These are phyloP conservation scores for Archegozetes longisetosus DNA, from an alignment of 1,140 invertebrate genomes.

Conservation along the genomic window DNA sequence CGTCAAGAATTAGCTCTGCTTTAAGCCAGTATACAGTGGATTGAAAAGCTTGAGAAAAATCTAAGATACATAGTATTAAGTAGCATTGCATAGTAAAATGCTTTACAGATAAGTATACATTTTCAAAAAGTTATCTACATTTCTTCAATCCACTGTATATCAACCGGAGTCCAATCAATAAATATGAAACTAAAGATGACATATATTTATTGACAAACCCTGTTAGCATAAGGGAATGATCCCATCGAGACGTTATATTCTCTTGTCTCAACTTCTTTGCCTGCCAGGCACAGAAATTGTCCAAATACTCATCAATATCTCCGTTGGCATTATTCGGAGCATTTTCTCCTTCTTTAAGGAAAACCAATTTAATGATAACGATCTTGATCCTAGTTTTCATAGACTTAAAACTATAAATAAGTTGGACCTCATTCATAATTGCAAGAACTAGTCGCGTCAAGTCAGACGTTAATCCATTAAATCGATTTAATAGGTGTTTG, in stretches of 20 bases:
- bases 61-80: too few species aligned
- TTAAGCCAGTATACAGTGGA: too few species aligned
- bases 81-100: too few species aligned
- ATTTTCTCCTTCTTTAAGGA: conserved; percentile 15
- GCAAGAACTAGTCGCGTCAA: conserved; percentile 25
- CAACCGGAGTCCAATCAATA: too few species aligned
- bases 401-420: conserved; percentile 22
- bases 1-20: too few species aligned
- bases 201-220: conserved; percentile 27
- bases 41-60: too few species aligned
- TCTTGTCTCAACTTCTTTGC: conserved; percentile 1
- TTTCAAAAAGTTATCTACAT: too few species aligned
- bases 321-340: conserved; percentile 22
- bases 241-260: conserved; percentile 32
- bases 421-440: conserved; percentile 23
- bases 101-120: too few species aligned
- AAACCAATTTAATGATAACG: conserved; percentile 21
- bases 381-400: conserved; percentile 22
- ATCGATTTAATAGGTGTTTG: conserved; percentile 16
- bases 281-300: conserved; percentile 31
- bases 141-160: too few species aligned
- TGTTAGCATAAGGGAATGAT: conserved; percentile 36
- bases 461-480: conserved; percentile 16
- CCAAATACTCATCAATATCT: conserved; percentile 28
- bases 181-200: too few species aligned